A percentile compares a stretch with the other conserved stretches of the same genome.
Evolutionary conservation across 1,140 invertebrate genomes (phyloP).

Genomic region (Neodiprion virginianus): DNA sequence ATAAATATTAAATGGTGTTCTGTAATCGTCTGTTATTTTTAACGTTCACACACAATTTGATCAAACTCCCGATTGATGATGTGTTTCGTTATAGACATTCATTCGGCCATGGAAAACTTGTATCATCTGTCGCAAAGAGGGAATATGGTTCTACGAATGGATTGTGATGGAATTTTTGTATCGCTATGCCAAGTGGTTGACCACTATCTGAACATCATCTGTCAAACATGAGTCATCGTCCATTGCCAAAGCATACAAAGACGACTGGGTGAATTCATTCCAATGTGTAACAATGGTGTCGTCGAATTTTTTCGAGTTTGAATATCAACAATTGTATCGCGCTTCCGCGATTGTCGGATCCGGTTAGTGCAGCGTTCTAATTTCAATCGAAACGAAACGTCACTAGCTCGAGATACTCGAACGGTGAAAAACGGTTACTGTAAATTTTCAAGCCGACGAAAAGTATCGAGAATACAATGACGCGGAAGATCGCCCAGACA

Average conservation of each 20-base stretch:
- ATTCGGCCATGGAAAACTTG: too few species aligned
- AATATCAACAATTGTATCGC: neutral
- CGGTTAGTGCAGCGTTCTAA: constrained; percentile 3
- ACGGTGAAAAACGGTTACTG: neutral
- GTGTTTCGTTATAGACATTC: too few species aligned
- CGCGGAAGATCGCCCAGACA: neutral
- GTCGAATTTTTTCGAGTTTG: neutral
- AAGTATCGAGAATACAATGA: neutral
- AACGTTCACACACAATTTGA: too few species aligned
- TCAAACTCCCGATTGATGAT: too few species aligned
- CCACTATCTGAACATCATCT: neutral
- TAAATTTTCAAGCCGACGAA: too few species aligned
- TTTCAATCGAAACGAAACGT: neutral
- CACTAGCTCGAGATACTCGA: neutral
- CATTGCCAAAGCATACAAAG: neutral
- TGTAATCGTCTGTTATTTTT: too few species aligned
- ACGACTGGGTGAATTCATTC: neutral
- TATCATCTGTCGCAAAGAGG: too few species aligned
- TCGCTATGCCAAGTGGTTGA: too few species aligned
- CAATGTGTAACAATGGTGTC: neutral
- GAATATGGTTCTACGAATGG: too few species aligned
- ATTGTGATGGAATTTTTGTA: too few species aligned
- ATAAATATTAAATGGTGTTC: too few species aligned
- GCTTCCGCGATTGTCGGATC: neutral
- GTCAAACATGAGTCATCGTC: constrained; percentile 9